phyloP scores from a whole-genome alignment of 2,113 vertebrate species.

The Myocastor coypus region DNA sequence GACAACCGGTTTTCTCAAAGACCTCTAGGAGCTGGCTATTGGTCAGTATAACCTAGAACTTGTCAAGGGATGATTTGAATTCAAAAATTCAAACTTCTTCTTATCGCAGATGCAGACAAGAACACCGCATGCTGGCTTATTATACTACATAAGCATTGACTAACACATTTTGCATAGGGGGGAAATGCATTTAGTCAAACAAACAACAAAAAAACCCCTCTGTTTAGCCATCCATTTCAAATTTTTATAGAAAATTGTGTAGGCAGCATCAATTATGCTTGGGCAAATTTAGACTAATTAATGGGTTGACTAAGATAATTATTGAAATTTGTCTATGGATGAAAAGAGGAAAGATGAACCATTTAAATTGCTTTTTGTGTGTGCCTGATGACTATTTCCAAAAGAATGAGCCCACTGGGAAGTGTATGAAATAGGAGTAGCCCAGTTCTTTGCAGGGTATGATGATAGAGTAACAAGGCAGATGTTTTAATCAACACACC shows the following conservation, averaged over 20 bases:
- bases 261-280: slow-evolving; percentile 84
- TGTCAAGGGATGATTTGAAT: neutral
- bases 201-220: slow-evolving; percentile 73
- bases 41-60: neutral
- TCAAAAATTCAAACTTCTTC: slow-evolving; percentile 23
- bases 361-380: slow-evolving; percentile 82
- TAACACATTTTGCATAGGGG: slow-evolving; percentile 73
- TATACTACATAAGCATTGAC: slow-evolving; percentile 71
- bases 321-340: slow-evolving; percentile 85
- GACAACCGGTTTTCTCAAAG: neutral
- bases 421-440: slow-evolving; percentile 74
- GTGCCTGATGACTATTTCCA: slow-evolving; percentile 79
- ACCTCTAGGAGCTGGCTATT: neutral
- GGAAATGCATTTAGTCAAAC: slow-evolving; percentile 79
- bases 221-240: slow-evolving; percentile 84
- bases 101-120: slow-evolving; percentile 49
- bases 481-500: slow-evolving; percentile 79
- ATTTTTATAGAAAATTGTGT: slow-evolving; percentile 85
- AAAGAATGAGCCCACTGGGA: slow-evolving; percentile 77
- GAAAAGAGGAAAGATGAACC: slow-evolving; percentile 84
- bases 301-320: slow-evolving; percentile 85
- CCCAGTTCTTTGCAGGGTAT: slow-evolving; percentile 54
- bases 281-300: slow-evolving; percentile 86
- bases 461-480: slow-evolving; percentile 77
- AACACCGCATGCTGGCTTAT: slow-evolving; percentile 40